phyloP scores from a whole-genome alignment of 2,797 vertebrate species.

The Clarias fuscus region DNA sequence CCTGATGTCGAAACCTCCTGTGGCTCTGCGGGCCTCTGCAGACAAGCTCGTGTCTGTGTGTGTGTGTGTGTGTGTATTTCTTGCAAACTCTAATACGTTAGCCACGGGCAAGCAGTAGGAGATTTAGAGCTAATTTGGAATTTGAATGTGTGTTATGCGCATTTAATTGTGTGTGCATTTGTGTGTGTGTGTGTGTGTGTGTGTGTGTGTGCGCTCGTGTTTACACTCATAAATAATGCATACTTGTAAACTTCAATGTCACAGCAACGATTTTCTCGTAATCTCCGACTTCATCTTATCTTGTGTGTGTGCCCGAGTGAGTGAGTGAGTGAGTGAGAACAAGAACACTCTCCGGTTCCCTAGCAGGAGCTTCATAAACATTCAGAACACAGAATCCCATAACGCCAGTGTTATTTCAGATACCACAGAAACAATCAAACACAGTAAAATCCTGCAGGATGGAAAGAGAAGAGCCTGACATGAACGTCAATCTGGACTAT shows the following conservation, averaged over 20 bases:
- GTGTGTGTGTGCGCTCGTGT: conserved; percentile 1
- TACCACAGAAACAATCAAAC: neutral
- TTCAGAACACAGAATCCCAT: neutral
- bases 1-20: conserved; percentile 39
- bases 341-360: neutral
- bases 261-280: neutral
- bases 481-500: neutral
- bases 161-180: too few species aligned
- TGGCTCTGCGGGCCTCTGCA: conserved; percentile 22
- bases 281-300: neutral
- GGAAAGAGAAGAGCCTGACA: neutral
- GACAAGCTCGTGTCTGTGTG: conserved; percentile 12
- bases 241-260: neutral
- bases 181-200: conserved; percentile 22
- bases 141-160: too few species aligned
- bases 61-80: conserved; percentile 5
- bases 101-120: too few species aligned
- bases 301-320: conserved; percentile 18
- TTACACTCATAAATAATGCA: neutral
- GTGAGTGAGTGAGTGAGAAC: conserved; percentile 6
- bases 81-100: neutral
- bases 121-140: too few species aligned
- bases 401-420: conserved; percentile 1
- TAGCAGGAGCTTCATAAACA: conserved; percentile 4
- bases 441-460: neutral